Conservation (phyloP, 2,888 invertebrate species). For the Pecten maximus region DNA sequence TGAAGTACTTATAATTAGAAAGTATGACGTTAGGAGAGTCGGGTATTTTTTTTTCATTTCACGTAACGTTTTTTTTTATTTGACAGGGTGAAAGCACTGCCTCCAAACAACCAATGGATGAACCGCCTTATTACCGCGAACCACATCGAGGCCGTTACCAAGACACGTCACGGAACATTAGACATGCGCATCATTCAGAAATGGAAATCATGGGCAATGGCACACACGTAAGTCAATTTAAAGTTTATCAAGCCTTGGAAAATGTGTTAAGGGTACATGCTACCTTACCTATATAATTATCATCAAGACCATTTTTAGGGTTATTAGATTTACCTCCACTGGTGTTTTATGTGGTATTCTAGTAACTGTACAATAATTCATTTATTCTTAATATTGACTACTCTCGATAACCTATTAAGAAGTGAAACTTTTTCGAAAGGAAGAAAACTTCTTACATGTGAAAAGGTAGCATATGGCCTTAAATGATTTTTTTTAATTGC, state of each 20-base stretch:
- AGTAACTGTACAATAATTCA: too few species aligned
- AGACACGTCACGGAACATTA: neutral
- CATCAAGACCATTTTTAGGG: too few species aligned
- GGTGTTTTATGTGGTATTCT: neutral
- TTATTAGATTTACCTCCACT: neutral
- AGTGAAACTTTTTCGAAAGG: too few species aligned
- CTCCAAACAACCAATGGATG: neutral
- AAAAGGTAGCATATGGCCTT: too few species aligned
- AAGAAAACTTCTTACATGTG: too few species aligned
- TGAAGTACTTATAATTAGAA: too few species aligned
- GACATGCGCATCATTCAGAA: conserved; percentile 14
- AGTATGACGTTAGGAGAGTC: too few species aligned
- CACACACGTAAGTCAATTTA: neutral
- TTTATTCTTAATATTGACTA: too few species aligned
- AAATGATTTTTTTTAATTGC: too few species aligned
- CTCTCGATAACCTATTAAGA: too few species aligned
- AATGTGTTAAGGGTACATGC: neutral
- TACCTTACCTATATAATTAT: neutral
- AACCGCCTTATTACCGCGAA: conserved; percentile 8
- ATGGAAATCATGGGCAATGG: conserved; percentile 29
- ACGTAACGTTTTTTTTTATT: neutral
- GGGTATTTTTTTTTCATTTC: too few species aligned
- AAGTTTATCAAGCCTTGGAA: neutral
- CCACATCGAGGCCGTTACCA: neutral
- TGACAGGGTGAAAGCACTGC: conserved; percentile 26